Percentiles rank a stretch among this genome's conserved stretches.
Evolutionary conservation across 2,888 invertebrate genomes (phyloP).

Genomic region (Bembecia ichneumoniformis): DNA sequence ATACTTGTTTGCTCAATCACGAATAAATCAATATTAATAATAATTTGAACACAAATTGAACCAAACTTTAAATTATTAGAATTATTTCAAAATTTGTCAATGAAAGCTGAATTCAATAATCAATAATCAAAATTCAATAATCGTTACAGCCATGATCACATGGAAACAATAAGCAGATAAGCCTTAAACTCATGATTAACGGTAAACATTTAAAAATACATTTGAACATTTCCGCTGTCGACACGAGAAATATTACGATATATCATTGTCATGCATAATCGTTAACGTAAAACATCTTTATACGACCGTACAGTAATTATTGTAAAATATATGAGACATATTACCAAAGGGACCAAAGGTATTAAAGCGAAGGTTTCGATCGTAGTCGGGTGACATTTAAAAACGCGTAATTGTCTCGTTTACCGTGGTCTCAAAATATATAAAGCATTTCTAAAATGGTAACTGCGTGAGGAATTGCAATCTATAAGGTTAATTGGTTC

Average conservation of each 20-base stretch:
- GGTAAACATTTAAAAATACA: constrained; percentile 3
- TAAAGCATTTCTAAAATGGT: neutral
- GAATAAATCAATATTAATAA: too few relatives aligned
- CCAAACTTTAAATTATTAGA: too few relatives aligned
- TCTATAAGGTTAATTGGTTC: too few relatives aligned
- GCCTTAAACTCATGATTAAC: neutral
- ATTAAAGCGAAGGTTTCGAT: neutral
- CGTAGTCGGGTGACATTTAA: constrained; percentile 7
- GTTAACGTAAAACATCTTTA: constrained; percentile 26
- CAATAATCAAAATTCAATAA: too few relatives aligned
- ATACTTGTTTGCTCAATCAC: too few relatives aligned
- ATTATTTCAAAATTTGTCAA: too few relatives aligned
- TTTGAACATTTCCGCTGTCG: constrained; percentile 15
- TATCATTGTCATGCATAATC: constrained; percentile 24
- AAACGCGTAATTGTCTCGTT: constrained; percentile 6
- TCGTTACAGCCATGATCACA: too few relatives aligned
- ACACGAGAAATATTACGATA: constrained; percentile 18
- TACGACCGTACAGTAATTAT: constrained; percentile 20
- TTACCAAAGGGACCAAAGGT: constrained; percentile 13
- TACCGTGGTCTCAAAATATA: neutral
- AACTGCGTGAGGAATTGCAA: too few relatives aligned
- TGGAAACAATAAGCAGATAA: neutral
- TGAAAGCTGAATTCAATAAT: too few relatives aligned
- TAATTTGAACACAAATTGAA: too few relatives aligned
- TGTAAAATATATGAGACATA: constrained; percentile 23